phyloP scores from a whole-genome alignment of 1,140 invertebrate species.

The Hyposmocoma kahamanoa region DNA sequence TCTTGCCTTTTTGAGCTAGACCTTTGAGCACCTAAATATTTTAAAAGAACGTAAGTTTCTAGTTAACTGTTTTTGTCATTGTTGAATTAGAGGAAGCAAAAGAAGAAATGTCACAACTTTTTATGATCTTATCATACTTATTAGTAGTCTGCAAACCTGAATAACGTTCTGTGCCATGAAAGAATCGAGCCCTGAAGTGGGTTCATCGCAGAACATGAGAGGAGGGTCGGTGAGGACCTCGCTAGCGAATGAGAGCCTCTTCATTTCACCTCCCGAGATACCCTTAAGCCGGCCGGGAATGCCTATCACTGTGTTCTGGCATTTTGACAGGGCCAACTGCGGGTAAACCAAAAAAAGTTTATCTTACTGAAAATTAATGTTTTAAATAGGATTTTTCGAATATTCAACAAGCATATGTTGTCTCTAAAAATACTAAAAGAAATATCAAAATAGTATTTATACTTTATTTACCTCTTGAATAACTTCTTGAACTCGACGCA shows the following conservation, averaged over 20 bases:
- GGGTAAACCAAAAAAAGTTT: constrained; percentile 11
- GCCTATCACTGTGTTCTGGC: constrained; percentile 91
- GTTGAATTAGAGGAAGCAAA: too few relatives aligned
- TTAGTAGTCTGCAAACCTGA: constrained; percentile 75
- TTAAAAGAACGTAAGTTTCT: too few relatives aligned
- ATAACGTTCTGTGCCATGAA: constrained; percentile 94
- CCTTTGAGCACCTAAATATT: constrained; percentile 82
- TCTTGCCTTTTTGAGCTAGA: constrained; percentile 89
- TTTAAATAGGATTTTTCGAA: too few relatives aligned
- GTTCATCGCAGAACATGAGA: constrained; percentile 97
- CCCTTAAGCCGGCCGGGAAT: constrained; percentile 90
- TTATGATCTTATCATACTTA: too few relatives aligned
- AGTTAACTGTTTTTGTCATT: too few relatives aligned
- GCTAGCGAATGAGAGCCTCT: constrained; percentile 95
- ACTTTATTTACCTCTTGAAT: constrained; percentile 85
- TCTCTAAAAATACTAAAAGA: too few relatives aligned
- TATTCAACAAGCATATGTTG: too few relatives aligned
- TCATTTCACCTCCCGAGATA: constrained; percentile 96
- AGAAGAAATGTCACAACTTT: too few relatives aligned
- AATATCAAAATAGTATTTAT: too few relatives aligned
- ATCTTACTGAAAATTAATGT: too few relatives aligned
- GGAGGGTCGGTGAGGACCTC: constrained; percentile 97
- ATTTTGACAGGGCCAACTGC: constrained; percentile 87
- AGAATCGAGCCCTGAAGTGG: constrained; percentile 91
- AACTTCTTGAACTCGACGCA: constrained; percentile 91